Evolutionary conservation across 2,797 vertebrate genomes (phyloP).

Genomic region (Coluber constrictor): DNA sequence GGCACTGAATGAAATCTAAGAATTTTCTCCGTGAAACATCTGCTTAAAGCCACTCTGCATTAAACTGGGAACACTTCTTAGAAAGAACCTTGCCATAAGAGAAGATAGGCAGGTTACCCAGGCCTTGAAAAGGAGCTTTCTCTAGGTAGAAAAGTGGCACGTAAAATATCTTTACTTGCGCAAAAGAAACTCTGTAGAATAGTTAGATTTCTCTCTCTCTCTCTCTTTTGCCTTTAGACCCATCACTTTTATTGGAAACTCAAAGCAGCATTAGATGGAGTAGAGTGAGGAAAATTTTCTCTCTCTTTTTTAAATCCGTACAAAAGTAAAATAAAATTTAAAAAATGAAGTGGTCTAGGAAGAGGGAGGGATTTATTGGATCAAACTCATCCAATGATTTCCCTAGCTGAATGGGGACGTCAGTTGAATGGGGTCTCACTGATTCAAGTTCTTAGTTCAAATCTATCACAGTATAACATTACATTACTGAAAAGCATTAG

Average conservation of each 20-base stretch:
- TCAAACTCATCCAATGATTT: too few relatives aligned
- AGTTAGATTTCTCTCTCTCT: neutral
- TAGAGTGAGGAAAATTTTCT: neutral
- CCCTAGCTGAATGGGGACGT: too few relatives aligned
- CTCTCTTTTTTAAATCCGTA: neutral
- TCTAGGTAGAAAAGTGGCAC: neutral
- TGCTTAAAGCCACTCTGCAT: neutral
- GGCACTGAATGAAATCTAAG: constrained; percentile 15
- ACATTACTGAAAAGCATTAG: neutral
- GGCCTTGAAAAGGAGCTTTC: neutral
- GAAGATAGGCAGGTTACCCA: neutral
- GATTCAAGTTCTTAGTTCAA: neutral
- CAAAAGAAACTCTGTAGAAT: neutral
- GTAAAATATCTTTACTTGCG: neutral
- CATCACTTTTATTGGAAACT: neutral
- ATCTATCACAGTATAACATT: neutral
- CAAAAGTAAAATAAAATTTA: neutral
- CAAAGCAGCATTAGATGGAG: neutral
- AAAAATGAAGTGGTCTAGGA: neutral
- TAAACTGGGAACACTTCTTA: neutral
- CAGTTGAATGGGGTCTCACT: too few relatives aligned
- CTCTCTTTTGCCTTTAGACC: neutral
- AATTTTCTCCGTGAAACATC: constrained; percentile 1
- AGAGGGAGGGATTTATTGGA: neutral
- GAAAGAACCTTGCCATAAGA: neutral